Evolutionary conservation across 2,797 vertebrate species (phyloP).

Genomic region (Vultur gryphus): DNA sequence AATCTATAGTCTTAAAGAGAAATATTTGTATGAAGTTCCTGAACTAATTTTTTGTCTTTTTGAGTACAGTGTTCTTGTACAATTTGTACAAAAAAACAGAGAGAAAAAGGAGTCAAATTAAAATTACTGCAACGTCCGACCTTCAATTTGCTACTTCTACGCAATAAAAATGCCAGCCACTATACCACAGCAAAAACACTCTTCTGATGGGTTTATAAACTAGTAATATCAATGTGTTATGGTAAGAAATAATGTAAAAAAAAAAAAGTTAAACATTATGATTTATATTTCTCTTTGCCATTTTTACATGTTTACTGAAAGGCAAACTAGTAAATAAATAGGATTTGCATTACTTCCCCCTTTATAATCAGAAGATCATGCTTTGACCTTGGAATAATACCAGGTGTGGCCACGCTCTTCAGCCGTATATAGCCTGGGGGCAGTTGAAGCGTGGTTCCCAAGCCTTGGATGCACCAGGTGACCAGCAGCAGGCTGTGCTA

Average conservation of each 20-base stretch:
- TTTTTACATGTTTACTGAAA: not conserved
- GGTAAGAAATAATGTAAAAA: not conserved
- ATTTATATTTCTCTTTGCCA: not conserved
- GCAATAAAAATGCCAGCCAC: not conserved
- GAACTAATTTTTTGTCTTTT: not conserved
- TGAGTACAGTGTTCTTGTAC: not conserved
- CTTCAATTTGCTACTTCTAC: not conserved
- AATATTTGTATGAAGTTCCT: not conserved
- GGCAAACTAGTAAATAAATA: not conserved
- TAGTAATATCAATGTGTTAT: not conserved
- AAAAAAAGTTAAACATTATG: not conserved
- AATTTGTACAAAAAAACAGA: not conserved
- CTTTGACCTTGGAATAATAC: not conserved
- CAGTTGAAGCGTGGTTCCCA: not conserved
- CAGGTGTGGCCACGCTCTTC: not conserved
- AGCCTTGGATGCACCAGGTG: accelerated
- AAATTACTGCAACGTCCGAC: not conserved
- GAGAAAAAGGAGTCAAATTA: not conserved
- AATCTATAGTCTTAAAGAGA: not conserved
- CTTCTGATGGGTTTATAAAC: not conserved
- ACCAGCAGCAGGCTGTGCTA: not conserved
- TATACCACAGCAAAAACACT: not conserved
- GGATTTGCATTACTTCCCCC: not conserved
- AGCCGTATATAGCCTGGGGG: not conserved
- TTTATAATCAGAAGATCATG: not conserved